Percentiles rank a stretch among this genome's conserved stretches.
These are phyloP conservation scores for Potamarius usumacintae DNA, from an alignment of 2,113 vertebrate genomes.

Conservation along the genomic window DNA sequence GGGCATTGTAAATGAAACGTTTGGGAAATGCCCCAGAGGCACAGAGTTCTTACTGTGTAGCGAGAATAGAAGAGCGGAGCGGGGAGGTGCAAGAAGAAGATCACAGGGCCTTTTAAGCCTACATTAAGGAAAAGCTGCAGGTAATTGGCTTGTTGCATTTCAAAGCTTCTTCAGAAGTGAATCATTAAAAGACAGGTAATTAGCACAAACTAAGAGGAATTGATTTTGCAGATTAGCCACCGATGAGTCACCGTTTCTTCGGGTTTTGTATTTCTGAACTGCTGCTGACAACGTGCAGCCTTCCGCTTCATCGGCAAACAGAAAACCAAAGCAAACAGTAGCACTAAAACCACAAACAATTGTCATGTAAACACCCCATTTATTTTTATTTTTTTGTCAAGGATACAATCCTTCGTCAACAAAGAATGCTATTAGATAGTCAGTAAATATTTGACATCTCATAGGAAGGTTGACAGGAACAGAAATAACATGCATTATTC, in stretches of 20 bases:
- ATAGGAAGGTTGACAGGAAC: not conserved
- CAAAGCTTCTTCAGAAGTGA: slow-evolving; percentile 54
- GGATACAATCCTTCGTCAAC: not conserved
- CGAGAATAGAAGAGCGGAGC: slow-evolving; percentile 63
- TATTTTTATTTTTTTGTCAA: not conserved
- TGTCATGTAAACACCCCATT: not conserved
- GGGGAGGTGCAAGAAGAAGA: slow-evolving; percentile 64
- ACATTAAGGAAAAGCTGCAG: slow-evolving; percentile 57
- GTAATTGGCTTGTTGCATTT: slow-evolving; percentile 61
- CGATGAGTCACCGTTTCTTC: slow-evolving; percentile 9
- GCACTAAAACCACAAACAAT: slow-evolving; percentile 15
- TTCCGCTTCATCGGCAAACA: slow-evolving; percentile 18
- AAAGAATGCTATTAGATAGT: too few species aligned
- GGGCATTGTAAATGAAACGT: slow-evolving; percentile 77
- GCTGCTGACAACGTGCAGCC: not conserved
- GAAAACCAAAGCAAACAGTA: slow-evolving; percentile 23
- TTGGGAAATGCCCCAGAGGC: slow-evolving; percentile 72
- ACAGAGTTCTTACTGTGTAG: slow-evolving; percentile 71
- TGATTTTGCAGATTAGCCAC: slow-evolving; percentile 52
- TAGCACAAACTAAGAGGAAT: slow-evolving; percentile 54
- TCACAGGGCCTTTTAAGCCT: slow-evolving; percentile 62
- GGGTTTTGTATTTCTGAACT: slow-evolving; percentile 10
- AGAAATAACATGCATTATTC: not conserved
- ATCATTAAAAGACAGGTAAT: slow-evolving; percentile 55
- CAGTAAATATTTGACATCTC: not conserved